Evolutionary conservation across 2,888 invertebrate genomes (phyloP), one percentile per base, ranked within the genome.

Genomic region (Aethes cnicana): DNA sequence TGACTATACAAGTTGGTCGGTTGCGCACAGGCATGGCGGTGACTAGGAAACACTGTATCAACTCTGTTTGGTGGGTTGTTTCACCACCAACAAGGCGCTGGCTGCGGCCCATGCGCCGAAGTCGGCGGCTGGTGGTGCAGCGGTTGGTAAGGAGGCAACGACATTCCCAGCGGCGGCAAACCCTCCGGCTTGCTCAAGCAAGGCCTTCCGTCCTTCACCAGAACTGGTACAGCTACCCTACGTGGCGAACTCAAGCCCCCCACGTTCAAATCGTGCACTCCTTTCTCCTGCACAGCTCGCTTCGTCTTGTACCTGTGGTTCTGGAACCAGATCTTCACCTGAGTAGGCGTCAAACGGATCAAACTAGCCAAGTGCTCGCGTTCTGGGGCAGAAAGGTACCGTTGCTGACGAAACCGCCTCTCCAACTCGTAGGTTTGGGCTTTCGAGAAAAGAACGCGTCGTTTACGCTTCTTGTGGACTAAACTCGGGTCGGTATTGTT

Each of bases 301-400:
- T 99, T 99, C 72, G 98, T 98, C 91, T 99, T 99, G 90, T 99
- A 99, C 73, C 98, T 94, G 80, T 99, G 99, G 82, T 98, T 98
- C 81, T 98, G 98, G 89, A 99, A 99, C 99, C 99, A 99, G 69
- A 99, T 99, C 87, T 98, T 98, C 42, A 96, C 96, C 90, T 99
- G 99, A 2, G 98, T 99, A 0, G 99, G 99, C 1, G 99, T 98
- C 53, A 99, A 90, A 49, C 97, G 92, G 59, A 99, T 99, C 68
- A 98, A 91, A 58, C 96, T 96, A 2, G 99, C 99, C 60, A 99
- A 90, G 76, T 98, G 98, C 75, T 99, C 99, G 23, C 99, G 88
- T 81, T 99, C 99, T 0, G 99, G 99, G 0, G 99, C 99, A 2
- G 98, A 98, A 9, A 99, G 91, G 83, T 99, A 99, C 61, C 98